Conservation (phyloP, 2,888 invertebrate species). For the Drosophila putrida region DNA sequence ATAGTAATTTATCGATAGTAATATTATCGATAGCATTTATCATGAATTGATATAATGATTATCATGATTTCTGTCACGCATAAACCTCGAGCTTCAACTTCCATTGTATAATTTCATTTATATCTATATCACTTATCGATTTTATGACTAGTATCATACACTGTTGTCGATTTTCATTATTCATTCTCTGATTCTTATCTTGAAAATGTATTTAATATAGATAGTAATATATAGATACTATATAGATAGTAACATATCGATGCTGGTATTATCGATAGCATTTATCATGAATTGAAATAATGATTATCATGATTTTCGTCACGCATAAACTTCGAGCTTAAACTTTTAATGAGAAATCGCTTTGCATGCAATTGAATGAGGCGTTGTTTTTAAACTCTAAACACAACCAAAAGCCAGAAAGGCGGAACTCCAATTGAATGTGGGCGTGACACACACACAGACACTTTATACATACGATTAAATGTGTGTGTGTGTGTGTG, state of each 20-base stretch:
- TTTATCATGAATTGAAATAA: too few species aligned
- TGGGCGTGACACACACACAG: constrained; percentile 26
- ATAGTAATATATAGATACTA: not conserved
- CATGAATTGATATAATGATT: not conserved
- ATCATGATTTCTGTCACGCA: not conserved
- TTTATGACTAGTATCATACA: not conserved
- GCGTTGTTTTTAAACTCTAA: constrained; percentile 7
- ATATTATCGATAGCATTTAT: not conserved
- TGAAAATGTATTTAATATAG: too few species aligned
- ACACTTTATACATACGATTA: not conserved
- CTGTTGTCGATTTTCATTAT: too few species aligned
- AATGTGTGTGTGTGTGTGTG: constrained; percentile 4
- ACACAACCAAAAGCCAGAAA: constrained; percentile 2
- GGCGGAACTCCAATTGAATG: constrained; percentile 14
- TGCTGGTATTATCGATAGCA: constrained; percentile 1
- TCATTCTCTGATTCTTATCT: too few species aligned
- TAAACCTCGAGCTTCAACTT: not conserved
- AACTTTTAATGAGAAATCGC: constrained; percentile 22
- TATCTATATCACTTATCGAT: not conserved
- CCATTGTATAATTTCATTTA: too few species aligned
- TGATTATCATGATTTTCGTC: not conserved
- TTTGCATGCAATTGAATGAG: constrained; percentile 49
- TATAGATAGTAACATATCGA: not conserved
- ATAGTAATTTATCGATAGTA: not conserved
- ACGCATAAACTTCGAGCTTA: not conserved